Evolutionary conservation across 1,140 invertebrate species (phyloP).

Genomic region (Brevipalpus yothersi): DNA sequence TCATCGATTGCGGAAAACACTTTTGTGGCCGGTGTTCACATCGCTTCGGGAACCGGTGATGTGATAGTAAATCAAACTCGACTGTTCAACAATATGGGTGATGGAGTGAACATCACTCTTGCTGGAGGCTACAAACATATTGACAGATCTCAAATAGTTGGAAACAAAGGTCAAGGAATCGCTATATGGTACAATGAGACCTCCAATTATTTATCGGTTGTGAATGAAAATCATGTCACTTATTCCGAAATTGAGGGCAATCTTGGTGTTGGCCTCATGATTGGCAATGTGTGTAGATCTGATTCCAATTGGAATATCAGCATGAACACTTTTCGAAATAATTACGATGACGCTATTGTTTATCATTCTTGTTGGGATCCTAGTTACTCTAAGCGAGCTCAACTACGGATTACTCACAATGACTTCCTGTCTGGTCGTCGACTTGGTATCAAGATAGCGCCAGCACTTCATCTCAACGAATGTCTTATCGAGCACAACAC

Average conservation of each 20-base stretch:
- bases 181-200: constrained; percentile 70
- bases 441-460: constrained; percentile 48
- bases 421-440: constrained; percentile 38
- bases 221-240: constrained; percentile 29
- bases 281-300: constrained; percentile 33
- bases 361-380: constrained; percentile 46
- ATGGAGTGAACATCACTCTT: constrained; percentile 47
- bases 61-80: constrained; percentile 70
- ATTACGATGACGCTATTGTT: constrained; percentile 43
- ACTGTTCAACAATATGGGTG: constrained; percentile 63
- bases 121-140: constrained; percentile 70
- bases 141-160: constrained; percentile 40
- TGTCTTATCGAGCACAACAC: constrained; percentile 61
- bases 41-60: constrained; percentile 59
- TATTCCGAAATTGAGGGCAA: constrained; percentile 65
- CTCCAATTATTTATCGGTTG: constrained; percentile 40
- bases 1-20: constrained; percentile 60
- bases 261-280: constrained; percentile 49
- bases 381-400: constrained; percentile 9
- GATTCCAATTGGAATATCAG: constrained; percentile 41
- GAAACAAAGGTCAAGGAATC: constrained; percentile 54
- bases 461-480: constrained; percentile 47
- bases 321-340: constrained; percentile 53
- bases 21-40: constrained; percentile 61
- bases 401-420: constrained; percentile 60